Base-by-base conservation (phyloP, 2,888 invertebrate species). In the Sicus ferrugineus region DNA sequence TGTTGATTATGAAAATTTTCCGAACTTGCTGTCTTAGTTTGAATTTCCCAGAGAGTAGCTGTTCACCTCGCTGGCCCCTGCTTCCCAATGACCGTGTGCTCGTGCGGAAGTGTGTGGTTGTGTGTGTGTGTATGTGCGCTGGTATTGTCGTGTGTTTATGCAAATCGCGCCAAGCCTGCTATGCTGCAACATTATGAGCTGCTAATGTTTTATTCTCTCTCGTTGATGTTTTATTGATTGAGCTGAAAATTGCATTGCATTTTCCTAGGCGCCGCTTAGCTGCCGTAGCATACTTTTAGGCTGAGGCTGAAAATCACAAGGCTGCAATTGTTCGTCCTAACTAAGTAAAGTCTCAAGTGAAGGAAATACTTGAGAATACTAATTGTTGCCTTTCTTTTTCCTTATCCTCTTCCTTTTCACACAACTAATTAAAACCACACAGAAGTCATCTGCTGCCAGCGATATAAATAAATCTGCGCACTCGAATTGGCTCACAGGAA, bases 121-220 rank as follows among this genome's bases (percentile, higher is more conserved):
- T 65, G 59, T 48, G 56, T 21, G 46, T 74, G 76, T 72, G 73
- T 56, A 61, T 30, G 52, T 54, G 30, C 23, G 56, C 30, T 38
- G 50, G 68, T 46, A 34, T 67, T 30, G 73, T 50, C 42, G 30
- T 26, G 50, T 59, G 30, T 31, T 65, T 65, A 65, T 65, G 38
- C 34, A 65, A 65, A 65, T 65, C 54, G 34, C 34, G 65, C 54
- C 38, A 52, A 65, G 28, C 52, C 54, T 54, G 34, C 31, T 54
- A 54, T 65, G 38, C 21, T 52, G 30, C 64, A 64, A 64, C 31
- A 64, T 52, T 50, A 52, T 64, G 34, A n/a, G 23, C 64, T 34
- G 9, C 34, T 34, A 34, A 34, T 34, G 14, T 34, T 34, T 7
- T 34, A n/a, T n/a, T n/a, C n/a, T n/a, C n/a, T n/a, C n/a, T n/a